Percentiles rank a stretch among this genome's conserved stretches.
phyloP scores from a whole-genome alignment of 2,888 invertebrate species.

The Aquatica leii region DNA sequence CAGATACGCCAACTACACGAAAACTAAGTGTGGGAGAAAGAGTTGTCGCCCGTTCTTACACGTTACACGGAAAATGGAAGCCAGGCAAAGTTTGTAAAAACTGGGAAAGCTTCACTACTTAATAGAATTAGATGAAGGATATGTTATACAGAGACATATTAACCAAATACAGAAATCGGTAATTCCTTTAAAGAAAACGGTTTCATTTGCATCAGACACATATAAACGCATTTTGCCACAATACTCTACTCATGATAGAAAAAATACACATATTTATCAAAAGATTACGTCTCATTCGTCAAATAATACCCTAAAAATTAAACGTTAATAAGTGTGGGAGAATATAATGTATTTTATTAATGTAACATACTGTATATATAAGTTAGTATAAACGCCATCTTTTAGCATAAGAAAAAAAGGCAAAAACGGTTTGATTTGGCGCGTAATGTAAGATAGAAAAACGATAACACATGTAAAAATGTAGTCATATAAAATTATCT shows the following conservation, averaged over 20 bases:
- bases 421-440: too few relatives aligned
- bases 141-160: too few relatives aligned
- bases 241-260: constrained; percentile 1
- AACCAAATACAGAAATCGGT: not conserved
- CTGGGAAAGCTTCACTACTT: not conserved
- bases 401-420: too few relatives aligned
- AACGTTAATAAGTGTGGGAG: too few relatives aligned
- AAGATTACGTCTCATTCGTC: not conserved
- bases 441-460: too few relatives aligned
- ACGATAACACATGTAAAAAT: too few relatives aligned
- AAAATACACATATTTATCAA: not conserved
- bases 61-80: constrained; percentile 1
- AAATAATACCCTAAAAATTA: not conserved
- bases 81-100: constrained; percentile 4
- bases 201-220: constrained; percentile 1
- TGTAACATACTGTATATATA: too few relatives aligned
- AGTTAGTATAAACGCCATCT: too few relatives aligned
- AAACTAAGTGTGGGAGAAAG: constrained; percentile 1
- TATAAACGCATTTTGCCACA: constrained; percentile 1
- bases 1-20: not conserved
- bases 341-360: too few relatives aligned
- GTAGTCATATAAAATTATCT: too few relatives aligned
- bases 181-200: not conserved
- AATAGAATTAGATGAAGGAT: constrained; percentile 5
- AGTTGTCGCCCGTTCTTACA: constrained; percentile 1